Evolutionary conservation across 2,797 vertebrate genomes (phyloP), one percentile per base, ranked within the genome.

Genomic region (Valencia hispanica): DNA sequence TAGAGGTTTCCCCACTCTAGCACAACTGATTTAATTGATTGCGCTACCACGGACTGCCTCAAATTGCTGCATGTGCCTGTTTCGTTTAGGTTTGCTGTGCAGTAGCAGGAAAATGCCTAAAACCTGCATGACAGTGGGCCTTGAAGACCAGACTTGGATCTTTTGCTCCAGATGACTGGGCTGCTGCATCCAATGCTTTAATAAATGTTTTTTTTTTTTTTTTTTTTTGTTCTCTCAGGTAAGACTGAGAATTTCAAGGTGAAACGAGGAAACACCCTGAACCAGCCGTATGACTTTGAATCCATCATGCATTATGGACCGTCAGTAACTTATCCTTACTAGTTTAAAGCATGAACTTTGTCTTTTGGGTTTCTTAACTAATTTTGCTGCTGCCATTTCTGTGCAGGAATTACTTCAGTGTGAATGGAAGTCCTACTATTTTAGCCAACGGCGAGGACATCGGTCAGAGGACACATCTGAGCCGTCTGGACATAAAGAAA

Each of bases 201-300:
- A 41, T 6, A 7, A 10, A 41, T 5, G 39, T 8, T 41, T 41
- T 41, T 41, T 61, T n/a, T 18, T 4, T 9, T 8, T 47, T 27
- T 47, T 36, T 25, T 71, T 69, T 55, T 7, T 25, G 3, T 5
- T 4, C 4, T 50, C 20, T 2, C 20, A 82, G 92, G 27, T 2
- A 86, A 5, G 68, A 0, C 74, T 25, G 47, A 4, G 0, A 80
- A 88, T 83, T 93, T 92, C 53, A 30, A 77, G 3, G 1, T 72
- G 12, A 87, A 77, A 43, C 0, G 0, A 0, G 89, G 89, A 11
- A 8, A 91, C 73, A 88, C 83, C 18, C 75, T 59, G n/a, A 77
- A 78, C 57, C 70, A 91, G 68, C 76, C 85, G 0, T 93, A 93
- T 4, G 92, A 93, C 57, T 1, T 81, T 25, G 51, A 53, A 10